Evolutionary conservation across 1,140 invertebrate genomes (phyloP).

Genomic region (Sycophaga agraensis): DNA sequence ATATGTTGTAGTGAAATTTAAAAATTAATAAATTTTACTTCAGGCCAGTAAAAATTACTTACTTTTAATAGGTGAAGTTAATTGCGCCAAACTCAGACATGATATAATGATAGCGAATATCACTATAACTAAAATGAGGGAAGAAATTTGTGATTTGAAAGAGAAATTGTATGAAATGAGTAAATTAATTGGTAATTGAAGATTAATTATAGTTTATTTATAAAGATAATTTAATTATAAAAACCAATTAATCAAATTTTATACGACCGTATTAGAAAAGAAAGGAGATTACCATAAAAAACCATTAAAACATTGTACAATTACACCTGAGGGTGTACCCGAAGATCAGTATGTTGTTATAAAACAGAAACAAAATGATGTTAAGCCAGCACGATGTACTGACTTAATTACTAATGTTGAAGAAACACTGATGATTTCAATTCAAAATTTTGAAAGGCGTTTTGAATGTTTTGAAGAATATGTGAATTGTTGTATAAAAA

Average conservation of each 20-base stretch:
- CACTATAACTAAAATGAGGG: slow-evolving; percentile 29
- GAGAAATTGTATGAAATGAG: slow-evolving; percentile 22
- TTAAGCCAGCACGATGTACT: neutral
- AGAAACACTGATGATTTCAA: neutral
- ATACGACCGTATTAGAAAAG: no score
- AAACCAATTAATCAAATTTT: no score
- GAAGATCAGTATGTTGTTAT: neutral
- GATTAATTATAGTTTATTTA: no score
- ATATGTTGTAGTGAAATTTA: no score
- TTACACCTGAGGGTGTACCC: no score
- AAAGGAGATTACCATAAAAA: no score
- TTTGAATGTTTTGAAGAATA: neutral
- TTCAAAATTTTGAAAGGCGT: neutral
- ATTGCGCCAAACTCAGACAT: slow-evolving; percentile 29
- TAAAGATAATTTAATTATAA: no score
- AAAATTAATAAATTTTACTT: no score
- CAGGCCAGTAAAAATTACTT: no score
- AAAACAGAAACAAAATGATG: neutral
- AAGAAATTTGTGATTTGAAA: slow-evolving; percentile 27
- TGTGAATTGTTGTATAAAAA: slow-evolving; percentile 3
- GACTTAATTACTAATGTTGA: neutral
- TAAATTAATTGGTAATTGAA: slow-evolving; percentile 39
- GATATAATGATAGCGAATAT: slow-evolving; percentile 28
- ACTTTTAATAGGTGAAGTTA: neutral
- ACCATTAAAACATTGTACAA: no score